Evolutionary conservation across 2,113 vertebrate genomes (phyloP), one percentile per base, ranked within the genome.

Genomic region (Paradoxurus hermaphroditus): DNA sequence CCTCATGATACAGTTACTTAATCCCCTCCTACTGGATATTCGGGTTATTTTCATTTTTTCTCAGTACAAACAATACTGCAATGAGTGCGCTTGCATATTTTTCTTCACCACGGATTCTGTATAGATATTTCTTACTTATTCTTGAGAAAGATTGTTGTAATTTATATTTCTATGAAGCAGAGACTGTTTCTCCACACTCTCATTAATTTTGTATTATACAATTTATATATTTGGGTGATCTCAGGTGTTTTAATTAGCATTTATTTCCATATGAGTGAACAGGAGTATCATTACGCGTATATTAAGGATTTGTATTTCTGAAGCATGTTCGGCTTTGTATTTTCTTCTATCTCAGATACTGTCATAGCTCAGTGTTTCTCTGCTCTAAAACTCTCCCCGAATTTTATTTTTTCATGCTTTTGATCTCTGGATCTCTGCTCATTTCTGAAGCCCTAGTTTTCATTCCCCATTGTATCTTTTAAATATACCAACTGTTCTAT

Each of bases 51-150:
- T 88, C 3, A 31, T 53, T 95, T 90, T 70, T 68, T 93, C 23
- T 85, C 2, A 46, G 44, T 51, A 73, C 14, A 63, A n/a, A 63
- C 7, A 82, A 53, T 62, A n/a, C 18, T 85, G 13, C 10, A 59
- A 27, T 49, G 7, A 81, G 19, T 77, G 8, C 72, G 86, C n/a
- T 73, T 95, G 7, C 5, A 63, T 62, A 56, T 46, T 77, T 77
- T 46, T 77, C 27, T 77, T 77, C 41, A 46, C 73, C 9, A 67
- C 2, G 9, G 23, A 88, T 83, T 97, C 86, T 34, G 12, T 39
- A 56, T 70, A 86, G 9, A 19, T 90, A 85, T 67, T 91, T 96
- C n/a, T 85, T 16, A 91, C 44, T 94, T 87, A 95, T 70, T 4
- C 36, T 81, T 13, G 82, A 16, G 5, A 77, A 94, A 68, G 14